phyloP scores from a whole-genome alignment of 37 sponge, comb jelly and placozoan genomes.

The Beroe ovata region DNA sequence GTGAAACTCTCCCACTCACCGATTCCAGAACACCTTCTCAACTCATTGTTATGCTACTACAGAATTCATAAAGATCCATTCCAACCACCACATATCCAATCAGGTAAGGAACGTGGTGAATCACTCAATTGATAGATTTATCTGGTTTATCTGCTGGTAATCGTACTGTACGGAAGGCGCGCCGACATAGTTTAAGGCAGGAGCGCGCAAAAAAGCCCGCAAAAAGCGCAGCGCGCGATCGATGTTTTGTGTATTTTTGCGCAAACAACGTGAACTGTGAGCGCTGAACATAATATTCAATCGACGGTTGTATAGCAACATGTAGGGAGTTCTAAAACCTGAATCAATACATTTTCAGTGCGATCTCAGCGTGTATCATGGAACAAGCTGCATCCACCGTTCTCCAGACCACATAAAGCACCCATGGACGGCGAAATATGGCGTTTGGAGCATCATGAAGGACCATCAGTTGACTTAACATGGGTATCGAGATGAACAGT shows the following conservation, averaged over 20 bases:
- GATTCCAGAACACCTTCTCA: conserved; percentile 34
- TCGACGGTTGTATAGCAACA: too few species aligned
- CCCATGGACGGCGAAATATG: conserved; percentile 40
- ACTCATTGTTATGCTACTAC: conserved; percentile 44
- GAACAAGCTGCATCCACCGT: conserved; percentile 39
- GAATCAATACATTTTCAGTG: background rate
- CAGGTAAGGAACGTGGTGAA: background rate
- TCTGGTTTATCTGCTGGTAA: background rate
- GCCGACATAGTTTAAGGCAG: too few species aligned
- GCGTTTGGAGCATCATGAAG: conserved; percentile 34
- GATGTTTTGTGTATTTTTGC: too few species aligned
- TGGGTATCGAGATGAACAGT: background rate
- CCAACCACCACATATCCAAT: background rate
- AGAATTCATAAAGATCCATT: conserved; percentile 6
- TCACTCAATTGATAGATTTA: background rate
- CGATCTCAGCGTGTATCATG: background rate
- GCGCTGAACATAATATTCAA: too few species aligned
- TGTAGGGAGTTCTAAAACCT: too few species aligned
- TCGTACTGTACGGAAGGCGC: background rate
- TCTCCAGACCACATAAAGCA: background rate
- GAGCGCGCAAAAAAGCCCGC: too few species aligned
- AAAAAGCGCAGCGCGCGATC: too few species aligned
- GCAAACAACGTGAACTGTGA: too few species aligned
- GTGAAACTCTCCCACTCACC: background rate
- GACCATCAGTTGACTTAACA: background rate